Percentiles rank a stretch among this genome's conserved stretches.
phyloP scores from a whole-genome alignment of 2,113 vertebrate species.

The Neomonachus schauinslandi region DNA sequence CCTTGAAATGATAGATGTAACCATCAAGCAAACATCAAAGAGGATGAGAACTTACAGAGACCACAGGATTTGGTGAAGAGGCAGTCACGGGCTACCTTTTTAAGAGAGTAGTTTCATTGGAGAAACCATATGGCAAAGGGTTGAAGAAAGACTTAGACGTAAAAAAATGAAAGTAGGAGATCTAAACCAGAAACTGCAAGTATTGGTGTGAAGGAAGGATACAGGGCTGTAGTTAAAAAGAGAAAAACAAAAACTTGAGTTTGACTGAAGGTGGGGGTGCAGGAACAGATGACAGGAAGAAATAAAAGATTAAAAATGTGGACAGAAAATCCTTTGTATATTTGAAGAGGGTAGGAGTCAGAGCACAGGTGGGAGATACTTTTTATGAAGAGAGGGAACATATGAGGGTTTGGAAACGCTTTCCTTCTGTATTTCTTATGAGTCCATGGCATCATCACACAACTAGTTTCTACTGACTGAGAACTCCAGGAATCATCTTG shows the following conservation, averaged over 20 bases:
- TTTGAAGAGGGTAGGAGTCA: neutral
- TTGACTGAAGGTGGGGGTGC: neutral
- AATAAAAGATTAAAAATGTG: neutral
- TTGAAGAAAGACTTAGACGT: neutral
- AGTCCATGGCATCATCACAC: neutral
- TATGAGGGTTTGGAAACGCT: neutral
- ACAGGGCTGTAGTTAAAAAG: neutral
- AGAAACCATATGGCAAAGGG: neutral
- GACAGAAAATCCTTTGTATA: neutral
- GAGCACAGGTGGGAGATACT: neutral
- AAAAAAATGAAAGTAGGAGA: neutral
- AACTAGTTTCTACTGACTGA: neutral
- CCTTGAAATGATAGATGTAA: slow-evolving; percentile 31
- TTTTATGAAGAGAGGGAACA: neutral
- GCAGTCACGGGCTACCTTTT: neutral
- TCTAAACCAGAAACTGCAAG: neutral
- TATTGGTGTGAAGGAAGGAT: slow-evolving; percentile 10
- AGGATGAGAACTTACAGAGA: neutral
- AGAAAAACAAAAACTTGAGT: neutral
- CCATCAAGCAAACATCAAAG: slow-evolving; percentile 15
- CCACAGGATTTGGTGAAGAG: neutral
- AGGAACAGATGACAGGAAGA: neutral
- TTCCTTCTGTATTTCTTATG: neutral
- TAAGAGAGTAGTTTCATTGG: slow-evolving; percentile 41
- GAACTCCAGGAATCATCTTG: neutral